Evolutionary conservation across 2,797 vertebrate genomes (phyloP).

Genomic region (Oreortyx pictus): DNA sequence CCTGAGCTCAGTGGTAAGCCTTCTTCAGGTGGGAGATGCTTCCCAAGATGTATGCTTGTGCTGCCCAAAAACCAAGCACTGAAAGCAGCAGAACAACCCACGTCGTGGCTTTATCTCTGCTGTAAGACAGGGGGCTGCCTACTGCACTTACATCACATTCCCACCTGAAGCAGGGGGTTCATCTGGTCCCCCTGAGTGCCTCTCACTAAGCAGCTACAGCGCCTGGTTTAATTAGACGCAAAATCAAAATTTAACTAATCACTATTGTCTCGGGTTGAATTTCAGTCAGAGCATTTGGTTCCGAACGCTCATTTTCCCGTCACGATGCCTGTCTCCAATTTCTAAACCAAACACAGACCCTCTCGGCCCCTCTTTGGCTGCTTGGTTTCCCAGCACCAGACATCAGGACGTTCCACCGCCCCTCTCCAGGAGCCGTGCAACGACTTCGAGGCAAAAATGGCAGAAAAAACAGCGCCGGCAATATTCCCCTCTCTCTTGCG

Average conservation of each 20-base stretch:
- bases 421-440: not conserved
- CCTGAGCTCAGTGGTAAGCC: not conserved
- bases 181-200: not conserved
- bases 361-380: not conserved
- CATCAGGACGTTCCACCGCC: too few species aligned
- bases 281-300: not conserved
- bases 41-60: not conserved
- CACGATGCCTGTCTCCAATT: not conserved
- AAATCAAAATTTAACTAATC: not conserved
- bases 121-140: not conserved
- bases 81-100: not conserved
- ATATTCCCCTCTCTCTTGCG: fast-evolving
- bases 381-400: not conserved
- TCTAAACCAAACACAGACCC: not conserved
- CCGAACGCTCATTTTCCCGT: not conserved
- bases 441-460: not conserved
- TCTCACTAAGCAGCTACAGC: not conserved
- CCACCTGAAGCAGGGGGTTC: not conserved
- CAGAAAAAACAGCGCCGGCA: fast-evolving
- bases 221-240: not conserved
- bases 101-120: not conserved
- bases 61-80: not conserved
- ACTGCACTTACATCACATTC: not conserved
- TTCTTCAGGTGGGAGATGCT: not conserved
- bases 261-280: not conserved